These are phyloP conservation scores for Champsocephalus gunnari DNA, from an alignment of 2,797 vertebrate genomes.

Conservation along the genomic window DNA sequence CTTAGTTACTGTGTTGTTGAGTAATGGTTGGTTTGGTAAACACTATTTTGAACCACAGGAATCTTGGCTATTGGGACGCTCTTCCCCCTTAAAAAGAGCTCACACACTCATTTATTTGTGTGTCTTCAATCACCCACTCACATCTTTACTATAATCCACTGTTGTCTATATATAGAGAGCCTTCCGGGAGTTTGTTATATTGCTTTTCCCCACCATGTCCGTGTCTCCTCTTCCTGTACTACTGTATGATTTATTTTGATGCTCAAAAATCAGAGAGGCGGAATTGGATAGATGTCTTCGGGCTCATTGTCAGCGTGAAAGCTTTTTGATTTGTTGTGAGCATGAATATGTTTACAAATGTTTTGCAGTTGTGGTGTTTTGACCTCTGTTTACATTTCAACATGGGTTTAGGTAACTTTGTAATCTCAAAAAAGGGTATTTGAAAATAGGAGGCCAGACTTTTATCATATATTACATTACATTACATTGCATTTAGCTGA, in stretches of 20 bases:
- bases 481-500: no score
- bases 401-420: neutral
- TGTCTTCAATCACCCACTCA: conserved; percentile 58
- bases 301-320: conserved; percentile 14
- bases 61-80: conserved; percentile 56
- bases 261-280: conserved; percentile 35
- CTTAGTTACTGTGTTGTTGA: neutral
- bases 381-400: neutral
- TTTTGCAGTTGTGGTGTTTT: conserved; percentile 7
- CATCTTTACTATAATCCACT: conserved; percentile 53
- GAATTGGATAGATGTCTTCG: conserved; percentile 39
- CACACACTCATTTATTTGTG: conserved; percentile 29
- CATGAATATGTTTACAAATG: conserved; percentile 3
- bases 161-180: conserved; percentile 50
- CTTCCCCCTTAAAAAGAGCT: conserved; percentile 45
- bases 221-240: conserved; percentile 47
- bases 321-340: conserved; percentile 35
- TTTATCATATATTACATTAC: neutral
- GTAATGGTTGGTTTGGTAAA: conserved; percentile 19
- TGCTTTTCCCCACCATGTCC: conserved; percentile 45
- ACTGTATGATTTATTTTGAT: conserved; percentile 46
- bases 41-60: conserved; percentile 39
- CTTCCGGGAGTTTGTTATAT: conserved; percentile 47
- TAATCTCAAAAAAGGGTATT: neutral
- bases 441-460: neutral